phyloP scores from a whole-genome alignment of 2,797 vertebrate species.

The Cryptoblepharus egeriae region DNA sequence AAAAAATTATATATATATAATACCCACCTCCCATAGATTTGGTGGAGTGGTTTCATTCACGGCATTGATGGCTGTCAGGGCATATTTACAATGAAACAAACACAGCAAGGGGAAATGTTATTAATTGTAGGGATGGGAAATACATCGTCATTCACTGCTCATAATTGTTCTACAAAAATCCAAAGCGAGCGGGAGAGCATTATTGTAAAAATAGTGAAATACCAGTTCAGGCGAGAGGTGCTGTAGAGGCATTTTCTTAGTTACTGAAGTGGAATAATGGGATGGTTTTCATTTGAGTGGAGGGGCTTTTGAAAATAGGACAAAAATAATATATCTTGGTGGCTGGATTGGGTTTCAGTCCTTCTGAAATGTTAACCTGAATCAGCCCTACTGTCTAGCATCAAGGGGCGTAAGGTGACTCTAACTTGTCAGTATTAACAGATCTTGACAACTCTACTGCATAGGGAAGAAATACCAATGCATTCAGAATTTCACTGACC shows the following conservation, averaged over 20 bases:
- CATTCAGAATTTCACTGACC: constrained; percentile 1
- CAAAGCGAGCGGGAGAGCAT: not conserved
- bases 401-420: constrained; percentile 1
- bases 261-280: not conserved
- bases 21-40: not conserved
- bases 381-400: too few relatives aligned
- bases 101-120: constrained; percentile 14
- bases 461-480: constrained; percentile 14
- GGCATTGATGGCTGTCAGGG: fast-evolving
- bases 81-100: constrained; percentile 34
- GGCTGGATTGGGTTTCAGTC: constrained; percentile 7
- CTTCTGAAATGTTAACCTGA: not conserved
- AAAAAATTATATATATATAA: not conserved
- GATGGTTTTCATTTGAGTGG: not conserved
- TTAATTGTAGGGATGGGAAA: constrained; percentile 21
- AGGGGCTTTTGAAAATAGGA: not conserved
- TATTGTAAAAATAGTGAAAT: constrained; percentile 25
- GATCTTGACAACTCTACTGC: constrained; percentile 4
- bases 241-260: not conserved
- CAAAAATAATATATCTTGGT: constrained; percentile 21
- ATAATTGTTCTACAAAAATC: not conserved
- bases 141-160: constrained; percentile 21
- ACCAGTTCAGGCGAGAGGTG: constrained; percentile 16
- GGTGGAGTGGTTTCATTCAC: constrained; percentile 6
- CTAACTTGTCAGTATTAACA: not conserved